Conservation (phyloP, 2,797 vertebrate species). For the Vespertilio murinus region DNA sequence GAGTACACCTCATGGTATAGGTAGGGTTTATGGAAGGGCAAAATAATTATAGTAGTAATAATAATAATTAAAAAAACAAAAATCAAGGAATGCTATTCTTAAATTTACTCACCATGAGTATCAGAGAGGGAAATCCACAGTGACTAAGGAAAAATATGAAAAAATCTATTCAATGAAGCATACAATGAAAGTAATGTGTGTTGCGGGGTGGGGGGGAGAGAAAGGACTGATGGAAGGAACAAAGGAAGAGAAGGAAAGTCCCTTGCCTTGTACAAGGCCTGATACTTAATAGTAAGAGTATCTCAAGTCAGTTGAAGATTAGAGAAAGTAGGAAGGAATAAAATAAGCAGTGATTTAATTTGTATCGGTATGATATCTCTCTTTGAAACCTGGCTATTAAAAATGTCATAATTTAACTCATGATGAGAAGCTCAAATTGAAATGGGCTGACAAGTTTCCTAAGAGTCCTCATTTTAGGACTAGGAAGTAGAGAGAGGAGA, state of each 20-base stretch:
- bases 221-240: neutral
- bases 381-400: slow-evolving; percentile 30
- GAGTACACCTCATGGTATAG: neutral
- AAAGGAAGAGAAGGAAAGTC: neutral
- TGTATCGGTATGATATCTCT: slow-evolving; percentile 46
- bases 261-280: neutral
- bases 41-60: neutral
- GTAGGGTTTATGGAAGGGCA: neutral
- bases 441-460: slow-evolving; percentile 58
- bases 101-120: neutral
- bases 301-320: slow-evolving; percentile 43
- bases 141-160: neutral
- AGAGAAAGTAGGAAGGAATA: slow-evolving; percentile 57
- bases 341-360: slow-evolving; percentile 59
- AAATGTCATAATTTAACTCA: slow-evolving; percentile 65
- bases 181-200: neutral
- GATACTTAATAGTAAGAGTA: neutral
- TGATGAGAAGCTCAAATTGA: slow-evolving; percentile 64
- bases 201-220: neutral
- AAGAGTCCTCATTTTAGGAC: slow-evolving; percentile 47
- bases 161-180: neutral
- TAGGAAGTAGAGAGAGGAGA: slow-evolving; percentile 52
- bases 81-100: neutral
- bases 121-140: neutral
- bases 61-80: neutral